These are phyloP conservation scores for Phrynosoma platyrhinos DNA, from an alignment of 2,113 vertebrate species.

Conservation along the genomic window DNA sequence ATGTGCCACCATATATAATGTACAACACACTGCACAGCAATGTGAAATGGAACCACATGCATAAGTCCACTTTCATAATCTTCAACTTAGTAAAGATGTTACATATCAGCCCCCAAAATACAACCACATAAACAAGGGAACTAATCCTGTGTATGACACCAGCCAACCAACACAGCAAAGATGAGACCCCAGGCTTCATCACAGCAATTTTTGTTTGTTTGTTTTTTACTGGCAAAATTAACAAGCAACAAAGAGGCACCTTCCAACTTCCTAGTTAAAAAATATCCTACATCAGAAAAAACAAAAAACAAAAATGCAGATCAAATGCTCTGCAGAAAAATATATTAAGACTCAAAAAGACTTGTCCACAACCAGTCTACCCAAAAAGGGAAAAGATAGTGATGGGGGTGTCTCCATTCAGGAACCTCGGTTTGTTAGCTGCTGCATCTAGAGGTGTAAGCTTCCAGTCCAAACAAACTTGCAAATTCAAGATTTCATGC, in stretches of 20 bases:
- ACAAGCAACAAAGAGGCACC: background rate
- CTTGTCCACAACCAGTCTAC: background rate
- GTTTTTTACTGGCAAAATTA: slow-evolving; percentile 17
- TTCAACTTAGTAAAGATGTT: no score
- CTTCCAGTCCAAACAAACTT: background rate
- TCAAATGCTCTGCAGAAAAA: background rate
- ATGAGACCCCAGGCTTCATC: no score
- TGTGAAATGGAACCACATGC: no score
- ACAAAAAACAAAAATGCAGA: background rate
- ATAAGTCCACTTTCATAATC: no score
- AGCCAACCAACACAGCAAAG: no score
- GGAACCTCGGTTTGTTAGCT: background rate
- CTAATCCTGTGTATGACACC: no score
- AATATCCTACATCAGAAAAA: background rate
- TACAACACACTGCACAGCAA: no score
- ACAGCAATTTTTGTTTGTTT: no score
- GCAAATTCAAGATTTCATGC: background rate
- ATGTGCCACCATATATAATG: no score
- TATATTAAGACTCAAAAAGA: slow-evolving; percentile 14
- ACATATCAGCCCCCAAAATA: no score
- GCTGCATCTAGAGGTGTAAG: background rate
- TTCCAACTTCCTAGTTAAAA: slow-evolving; percentile 10
- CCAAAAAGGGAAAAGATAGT: background rate
- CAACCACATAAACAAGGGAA: no score
- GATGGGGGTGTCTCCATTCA: background rate